A percentile compares a stretch with the other conserved stretches of the same genome.
Conservation (phyloP, 2,113 vertebrate genomes). For the Prietella phreatophila region DNA sequence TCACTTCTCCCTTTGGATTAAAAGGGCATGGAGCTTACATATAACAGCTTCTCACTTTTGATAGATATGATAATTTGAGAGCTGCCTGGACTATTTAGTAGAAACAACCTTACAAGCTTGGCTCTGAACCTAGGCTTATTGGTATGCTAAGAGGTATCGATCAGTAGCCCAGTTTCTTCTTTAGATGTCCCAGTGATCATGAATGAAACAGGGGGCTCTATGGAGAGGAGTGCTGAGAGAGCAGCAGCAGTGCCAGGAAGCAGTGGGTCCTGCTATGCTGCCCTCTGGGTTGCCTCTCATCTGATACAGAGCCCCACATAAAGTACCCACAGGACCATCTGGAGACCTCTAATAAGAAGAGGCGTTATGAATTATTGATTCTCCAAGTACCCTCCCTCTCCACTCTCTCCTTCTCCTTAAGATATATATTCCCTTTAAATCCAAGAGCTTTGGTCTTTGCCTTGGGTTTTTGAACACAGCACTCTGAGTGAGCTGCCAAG, state of each 20-base stretch:
- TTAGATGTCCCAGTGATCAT: constrained; percentile 59
- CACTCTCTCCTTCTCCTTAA: constrained; percentile 49
- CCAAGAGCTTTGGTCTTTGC: constrained; percentile 64
- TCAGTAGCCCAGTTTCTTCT: constrained; percentile 49
- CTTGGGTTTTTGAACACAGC: constrained; percentile 66
- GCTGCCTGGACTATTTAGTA: constrained; percentile 40
- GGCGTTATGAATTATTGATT: constrained; percentile 78
- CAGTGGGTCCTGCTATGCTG: constrained; percentile 55
- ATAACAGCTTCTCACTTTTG: constrained; percentile 8
- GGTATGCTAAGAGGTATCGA: constrained; percentile 60
- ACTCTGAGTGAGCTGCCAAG: constrained; percentile 52
- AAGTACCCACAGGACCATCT: constrained; percentile 63
- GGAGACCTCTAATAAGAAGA: constrained; percentile 73
- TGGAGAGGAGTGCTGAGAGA: constrained; percentile 9
- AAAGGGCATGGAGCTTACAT: background rate
- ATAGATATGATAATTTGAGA: constrained; percentile 33
- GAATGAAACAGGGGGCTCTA: constrained; percentile 59
- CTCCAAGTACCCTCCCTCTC: constrained; percentile 38
- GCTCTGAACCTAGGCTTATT: constrained; percentile 51
- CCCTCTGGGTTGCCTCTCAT: constrained; percentile 62
- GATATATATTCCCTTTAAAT: constrained; percentile 74
- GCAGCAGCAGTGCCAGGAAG: constrained; percentile 48
- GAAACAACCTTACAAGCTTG: constrained; percentile 56
- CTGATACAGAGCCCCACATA: constrained; percentile 65
- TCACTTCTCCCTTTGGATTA: background rate